Evolutionary conservation across 2,797 vertebrate species (phyloP).

Genomic region (Urosaurus nigricauda): DNA sequence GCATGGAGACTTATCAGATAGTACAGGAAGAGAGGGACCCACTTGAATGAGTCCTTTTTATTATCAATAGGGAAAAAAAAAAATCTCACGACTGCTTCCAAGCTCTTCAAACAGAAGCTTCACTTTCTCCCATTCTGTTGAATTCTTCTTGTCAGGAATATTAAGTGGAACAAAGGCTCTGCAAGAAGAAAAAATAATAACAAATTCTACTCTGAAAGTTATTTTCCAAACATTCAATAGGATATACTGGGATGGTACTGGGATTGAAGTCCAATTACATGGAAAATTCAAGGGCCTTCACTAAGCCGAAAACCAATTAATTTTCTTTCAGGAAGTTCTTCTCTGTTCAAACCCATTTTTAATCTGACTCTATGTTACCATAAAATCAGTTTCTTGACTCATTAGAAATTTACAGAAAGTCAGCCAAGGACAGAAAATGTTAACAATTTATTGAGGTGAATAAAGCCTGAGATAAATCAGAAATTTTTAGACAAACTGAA

Average conservation of each 20-base stretch:
- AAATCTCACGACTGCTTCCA: constrained; percentile 93
- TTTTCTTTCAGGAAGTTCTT: not conserved
- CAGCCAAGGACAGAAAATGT: not conserved
- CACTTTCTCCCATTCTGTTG: constrained; percentile 97
- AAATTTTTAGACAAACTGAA: not conserved
- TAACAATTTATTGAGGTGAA: not conserved
- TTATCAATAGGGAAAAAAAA: not conserved
- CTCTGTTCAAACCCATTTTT: not conserved
- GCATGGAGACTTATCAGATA: not conserved
- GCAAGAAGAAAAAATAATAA: constrained; percentile 48
- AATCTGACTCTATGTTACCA: not conserved
- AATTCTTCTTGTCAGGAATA: constrained; percentile 88
- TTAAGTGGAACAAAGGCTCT: constrained; percentile 94
- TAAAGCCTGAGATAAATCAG: not conserved
- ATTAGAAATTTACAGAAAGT: not conserved
- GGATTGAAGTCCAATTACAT: not conserved
- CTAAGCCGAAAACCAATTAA: not conserved
- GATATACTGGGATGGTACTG: not conserved
- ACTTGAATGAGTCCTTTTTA: too few relatives aligned
- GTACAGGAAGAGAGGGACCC: not conserved
- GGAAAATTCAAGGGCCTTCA: not conserved
- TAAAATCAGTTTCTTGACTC: not conserved
- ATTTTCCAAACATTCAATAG: constrained; percentile 21
- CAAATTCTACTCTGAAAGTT: constrained; percentile 23
- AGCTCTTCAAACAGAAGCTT: constrained; percentile 94